These are phyloP conservation scores for Diadromus collaris DNA, from an alignment of 2,888 invertebrate genomes.

Conservation along the genomic window DNA sequence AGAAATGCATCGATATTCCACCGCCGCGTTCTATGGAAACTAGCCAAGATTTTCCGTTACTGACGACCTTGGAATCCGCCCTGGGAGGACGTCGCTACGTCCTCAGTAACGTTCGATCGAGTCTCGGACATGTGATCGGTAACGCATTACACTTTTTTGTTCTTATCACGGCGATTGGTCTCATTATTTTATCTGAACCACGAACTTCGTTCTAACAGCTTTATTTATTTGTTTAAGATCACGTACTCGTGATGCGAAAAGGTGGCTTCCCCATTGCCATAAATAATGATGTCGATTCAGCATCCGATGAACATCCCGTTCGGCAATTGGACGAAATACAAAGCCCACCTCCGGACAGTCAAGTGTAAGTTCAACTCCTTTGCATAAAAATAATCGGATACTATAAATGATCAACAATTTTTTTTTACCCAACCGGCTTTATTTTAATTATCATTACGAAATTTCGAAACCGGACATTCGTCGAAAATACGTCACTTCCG, in stretches of 20 bases:
- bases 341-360: constrained; percentile 76
- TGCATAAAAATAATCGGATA: background rate
- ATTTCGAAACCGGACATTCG: too few species aligned
- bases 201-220: constrained; percentile 18
- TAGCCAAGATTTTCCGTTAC: constrained; percentile 79
- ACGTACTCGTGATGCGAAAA: constrained; percentile 81
- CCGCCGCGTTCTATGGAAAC: constrained; percentile 59
- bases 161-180: background rate
- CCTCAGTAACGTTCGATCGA: constrained; percentile 81
- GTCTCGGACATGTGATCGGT: constrained; percentile 83
- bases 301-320: constrained; percentile 61
- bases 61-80: constrained; percentile 81
- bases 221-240: constrained; percentile 80
- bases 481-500: too few species aligned
- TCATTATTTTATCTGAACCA: constrained; percentile 17
- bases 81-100: constrained; percentile 83
- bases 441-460: too few species aligned
- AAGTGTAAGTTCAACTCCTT: constrained; percentile 78
- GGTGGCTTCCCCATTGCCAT: constrained; percentile 81
- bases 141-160: constrained; percentile 58
- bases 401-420: background rate
- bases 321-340: constrained; percentile 80
- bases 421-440: too few species aligned
- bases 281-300: constrained; percentile 71
- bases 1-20: constrained; percentile 77